phyloP scores from a whole-genome alignment of 2,888 invertebrate species.

The Clistopyga incitator region DNA sequence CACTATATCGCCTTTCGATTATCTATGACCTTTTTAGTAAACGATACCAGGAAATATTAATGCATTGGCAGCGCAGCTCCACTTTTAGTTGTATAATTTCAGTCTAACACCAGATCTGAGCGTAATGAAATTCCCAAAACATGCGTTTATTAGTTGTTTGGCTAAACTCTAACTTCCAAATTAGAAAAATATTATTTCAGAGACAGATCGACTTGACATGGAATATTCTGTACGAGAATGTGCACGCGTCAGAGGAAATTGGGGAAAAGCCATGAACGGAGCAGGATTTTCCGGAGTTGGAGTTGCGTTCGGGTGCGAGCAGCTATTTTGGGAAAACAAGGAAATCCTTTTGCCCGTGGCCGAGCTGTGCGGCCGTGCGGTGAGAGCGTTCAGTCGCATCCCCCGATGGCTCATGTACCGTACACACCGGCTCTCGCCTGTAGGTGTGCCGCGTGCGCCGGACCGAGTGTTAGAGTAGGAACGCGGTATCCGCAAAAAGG shows the following conservation, averaged over 20 bases:
- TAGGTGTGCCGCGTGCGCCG: constrained; percentile 25
- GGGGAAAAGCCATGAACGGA: constrained; percentile 61
- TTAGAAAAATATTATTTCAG: not conserved
- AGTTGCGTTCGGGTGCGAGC: constrained; percentile 60
- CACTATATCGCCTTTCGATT: too few species aligned
- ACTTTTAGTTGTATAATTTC: too few species aligned
- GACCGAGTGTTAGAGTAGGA: constrained; percentile 47
- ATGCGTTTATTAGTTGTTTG: not conserved
- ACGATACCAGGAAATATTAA: not conserved
- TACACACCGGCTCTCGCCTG: constrained; percentile 4
- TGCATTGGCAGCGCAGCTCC: not conserved
- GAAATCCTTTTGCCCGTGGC: constrained; percentile 64
- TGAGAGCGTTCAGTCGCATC: constrained; percentile 31
- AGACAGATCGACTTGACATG: not conserved
- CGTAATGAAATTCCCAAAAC: not conserved
- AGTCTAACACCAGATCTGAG: too few species aligned
- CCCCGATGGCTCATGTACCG: constrained; percentile 40
- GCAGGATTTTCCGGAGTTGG: constrained; percentile 62
- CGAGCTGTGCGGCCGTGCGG: constrained; percentile 58
- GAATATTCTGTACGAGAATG: not conserved
- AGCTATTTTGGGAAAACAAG: constrained; percentile 59
- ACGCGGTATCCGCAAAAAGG: constrained; percentile 57
- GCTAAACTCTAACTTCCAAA: not conserved
- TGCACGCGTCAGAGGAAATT: constrained; percentile 56
- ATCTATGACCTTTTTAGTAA: too few species aligned